Evolutionary conservation across 2,113 vertebrate species (phyloP).

Genomic region (Noturus placidus): DNA sequence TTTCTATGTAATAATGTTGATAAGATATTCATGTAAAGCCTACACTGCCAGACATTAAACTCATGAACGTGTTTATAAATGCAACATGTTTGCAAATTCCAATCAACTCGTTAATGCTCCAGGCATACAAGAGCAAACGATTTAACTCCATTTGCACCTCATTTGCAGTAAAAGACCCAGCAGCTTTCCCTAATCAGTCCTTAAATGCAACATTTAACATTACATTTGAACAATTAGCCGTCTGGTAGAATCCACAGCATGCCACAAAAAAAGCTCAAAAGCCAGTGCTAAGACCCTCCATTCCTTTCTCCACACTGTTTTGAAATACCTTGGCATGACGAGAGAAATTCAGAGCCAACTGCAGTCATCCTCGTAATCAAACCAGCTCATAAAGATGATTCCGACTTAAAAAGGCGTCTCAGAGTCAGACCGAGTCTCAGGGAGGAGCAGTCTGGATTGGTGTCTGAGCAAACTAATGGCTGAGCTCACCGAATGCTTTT

Average conservation of each 20-base stretch:
- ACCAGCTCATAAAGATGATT: slow-evolving; percentile 7
- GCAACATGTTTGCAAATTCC: too few species aligned
- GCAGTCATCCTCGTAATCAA: not conserved
- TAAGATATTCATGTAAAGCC: not conserved
- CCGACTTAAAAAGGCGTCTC: slow-evolving; percentile 19
- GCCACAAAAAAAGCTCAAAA: slow-evolving; percentile 32
- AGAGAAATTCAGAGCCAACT: slow-evolving; percentile 13
- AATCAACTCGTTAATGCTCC: not conserved
- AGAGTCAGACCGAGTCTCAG: not conserved
- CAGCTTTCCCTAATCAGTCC: slow-evolving; percentile 7
- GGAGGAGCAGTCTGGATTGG: not conserved
- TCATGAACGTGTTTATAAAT: not conserved
- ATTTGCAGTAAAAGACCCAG: slow-evolving; percentile 9
- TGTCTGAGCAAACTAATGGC: slow-evolving; percentile 1
- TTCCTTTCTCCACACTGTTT: slow-evolving; percentile 14
- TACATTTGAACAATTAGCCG: slow-evolving; percentile 14
- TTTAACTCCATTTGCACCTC: not conserved
- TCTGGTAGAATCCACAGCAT: slow-evolving; percentile 7
- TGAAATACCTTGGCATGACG: slow-evolving; percentile 57
- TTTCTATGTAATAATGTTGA: not conserved
- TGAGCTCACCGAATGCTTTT: not conserved
- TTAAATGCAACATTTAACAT: slow-evolving; percentile 30
- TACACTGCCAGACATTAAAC: not conserved
- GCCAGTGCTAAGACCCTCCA: slow-evolving; percentile 4
- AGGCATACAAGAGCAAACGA: not conserved